Percentiles rank a stretch among this genome's conserved stretches.
Evolutionary conservation across 2,888 invertebrate genomes (phyloP).

Genomic region (Hypomecis punctinalis): DNA sequence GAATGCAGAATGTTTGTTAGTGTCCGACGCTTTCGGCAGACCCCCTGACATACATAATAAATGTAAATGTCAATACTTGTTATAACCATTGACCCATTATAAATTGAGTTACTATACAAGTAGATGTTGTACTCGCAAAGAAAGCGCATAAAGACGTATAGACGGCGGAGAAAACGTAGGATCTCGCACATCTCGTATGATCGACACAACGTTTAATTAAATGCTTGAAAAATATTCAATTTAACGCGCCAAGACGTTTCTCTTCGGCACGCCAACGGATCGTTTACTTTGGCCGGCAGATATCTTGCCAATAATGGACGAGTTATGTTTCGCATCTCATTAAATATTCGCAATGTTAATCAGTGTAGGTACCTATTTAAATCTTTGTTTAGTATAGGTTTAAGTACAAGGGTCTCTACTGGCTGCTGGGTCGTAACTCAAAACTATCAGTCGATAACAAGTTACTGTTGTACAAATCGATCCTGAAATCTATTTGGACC

Average conservation of each 20-base stretch:
- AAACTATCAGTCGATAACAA: too few relatives aligned
- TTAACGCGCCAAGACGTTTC: slow-evolving; percentile 50
- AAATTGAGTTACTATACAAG: not conserved
- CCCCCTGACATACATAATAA: too few relatives aligned
- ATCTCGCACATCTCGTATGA: slow-evolving; percentile 41
- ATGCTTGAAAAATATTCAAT: slow-evolving; percentile 54
- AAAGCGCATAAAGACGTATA: slow-evolving; percentile 29
- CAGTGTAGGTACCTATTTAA: not conserved
- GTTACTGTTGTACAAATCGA: too few relatives aligned
- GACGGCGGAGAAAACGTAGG: slow-evolving; percentile 49
- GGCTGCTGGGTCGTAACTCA: too few relatives aligned
- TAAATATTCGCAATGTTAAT: slow-evolving; percentile 5
- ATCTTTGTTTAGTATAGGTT: not conserved
- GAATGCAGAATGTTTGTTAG: too few relatives aligned
- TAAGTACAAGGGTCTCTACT: too few relatives aligned
- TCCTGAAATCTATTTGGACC: too few relatives aligned
- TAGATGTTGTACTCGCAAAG: slow-evolving; percentile 18
- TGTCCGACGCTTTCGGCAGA: too few relatives aligned
- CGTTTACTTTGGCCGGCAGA: slow-evolving; percentile 43
- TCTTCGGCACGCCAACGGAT: slow-evolving; percentile 56
- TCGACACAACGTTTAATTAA: slow-evolving; percentile 54
- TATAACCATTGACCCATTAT: not conserved
- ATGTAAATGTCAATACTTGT: too few relatives aligned
- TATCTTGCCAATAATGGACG: slow-evolving; percentile 19
- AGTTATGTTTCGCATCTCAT: slow-evolving; percentile 15